Conservation (phyloP, 1,140 invertebrate genomes). For the Pseudomyrmex concolor region DNA sequence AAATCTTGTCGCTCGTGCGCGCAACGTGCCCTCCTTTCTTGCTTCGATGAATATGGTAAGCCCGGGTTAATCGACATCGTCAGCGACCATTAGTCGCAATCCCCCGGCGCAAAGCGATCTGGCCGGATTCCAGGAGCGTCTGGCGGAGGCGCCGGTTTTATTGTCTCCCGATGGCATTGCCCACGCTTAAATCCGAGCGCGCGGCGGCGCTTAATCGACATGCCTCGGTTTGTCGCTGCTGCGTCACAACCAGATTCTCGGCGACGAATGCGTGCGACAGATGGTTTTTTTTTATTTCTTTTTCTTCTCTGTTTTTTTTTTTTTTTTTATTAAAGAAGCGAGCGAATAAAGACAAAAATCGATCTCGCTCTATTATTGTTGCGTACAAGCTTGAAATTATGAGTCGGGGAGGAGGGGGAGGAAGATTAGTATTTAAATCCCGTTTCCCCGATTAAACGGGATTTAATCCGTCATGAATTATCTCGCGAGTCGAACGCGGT, state of each 20-base stretch:
- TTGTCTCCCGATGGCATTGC: constrained; percentile 72
- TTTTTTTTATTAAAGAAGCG: not conserved
- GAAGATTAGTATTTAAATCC: no score
- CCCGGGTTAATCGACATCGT: constrained; percentile 54
- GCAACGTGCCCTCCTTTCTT: not conserved
- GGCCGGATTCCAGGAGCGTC: constrained; percentile 74
- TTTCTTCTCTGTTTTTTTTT: not conserved
- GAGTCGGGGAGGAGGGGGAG: no score
- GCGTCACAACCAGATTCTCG: constrained; percentile 28
- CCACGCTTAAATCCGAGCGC: constrained; percentile 59
- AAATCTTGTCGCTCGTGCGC: not conserved
- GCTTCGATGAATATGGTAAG: constrained; percentile 23
- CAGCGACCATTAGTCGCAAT: constrained; percentile 42
- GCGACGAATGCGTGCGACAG: constrained; percentile 2
- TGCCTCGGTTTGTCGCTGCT: constrained; percentile 36
- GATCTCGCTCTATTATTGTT: not conserved
- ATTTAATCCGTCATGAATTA: not conserved
- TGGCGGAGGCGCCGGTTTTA: constrained; percentile 73
- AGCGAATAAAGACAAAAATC: not conserved
- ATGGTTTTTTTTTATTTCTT: not conserved
- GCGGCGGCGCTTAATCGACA: constrained; percentile 64
- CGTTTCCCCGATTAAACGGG: no score
- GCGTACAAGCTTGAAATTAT: no score
- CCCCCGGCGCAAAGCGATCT: constrained; percentile 65
- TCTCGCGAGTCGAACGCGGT: not conserved